These are phyloP conservation scores for Ranitomeya variabilis DNA, from an alignment of 2,113 vertebrate genomes.

Conservation along the genomic window DNA sequence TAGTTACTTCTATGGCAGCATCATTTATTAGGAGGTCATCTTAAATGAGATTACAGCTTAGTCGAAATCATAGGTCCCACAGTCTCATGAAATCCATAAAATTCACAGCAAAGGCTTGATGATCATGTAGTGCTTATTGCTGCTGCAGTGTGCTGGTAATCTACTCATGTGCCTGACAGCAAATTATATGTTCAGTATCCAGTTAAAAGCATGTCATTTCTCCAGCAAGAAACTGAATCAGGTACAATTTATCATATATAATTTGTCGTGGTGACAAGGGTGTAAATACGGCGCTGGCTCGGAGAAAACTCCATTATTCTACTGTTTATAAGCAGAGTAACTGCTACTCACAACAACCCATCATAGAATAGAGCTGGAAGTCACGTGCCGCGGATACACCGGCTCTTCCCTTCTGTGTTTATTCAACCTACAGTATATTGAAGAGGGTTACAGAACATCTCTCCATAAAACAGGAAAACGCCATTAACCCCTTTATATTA, in stretches of 20 bases:
- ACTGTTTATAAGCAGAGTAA: conserved; percentile 1
- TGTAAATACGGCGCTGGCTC: neutral
- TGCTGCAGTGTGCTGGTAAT: neutral
- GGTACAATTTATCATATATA: neutral
- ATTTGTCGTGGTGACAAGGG: neutral
- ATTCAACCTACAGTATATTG: neutral
- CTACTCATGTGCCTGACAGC: neutral
- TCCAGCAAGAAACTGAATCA: neutral
- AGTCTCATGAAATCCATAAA: neutral
- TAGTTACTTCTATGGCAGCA: no score
- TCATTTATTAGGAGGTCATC: no score
- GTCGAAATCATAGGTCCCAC: no score
- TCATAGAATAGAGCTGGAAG: neutral
- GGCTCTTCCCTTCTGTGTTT: neutral
- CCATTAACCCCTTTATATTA: neutral
- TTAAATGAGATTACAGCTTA: no score
- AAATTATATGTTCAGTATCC: conserved; percentile 3
- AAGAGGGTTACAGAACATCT: neutral
- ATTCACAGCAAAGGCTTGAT: neutral
- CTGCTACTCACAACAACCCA: neutral
- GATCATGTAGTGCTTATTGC: neutral
- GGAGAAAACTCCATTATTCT: neutral
- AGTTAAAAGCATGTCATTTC: conserved; percentile 7
- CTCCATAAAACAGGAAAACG: neutral
- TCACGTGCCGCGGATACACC: neutral